Evolutionary conservation across 2,113 vertebrate genomes (phyloP).

Genomic region (Sander vitreus): DNA sequence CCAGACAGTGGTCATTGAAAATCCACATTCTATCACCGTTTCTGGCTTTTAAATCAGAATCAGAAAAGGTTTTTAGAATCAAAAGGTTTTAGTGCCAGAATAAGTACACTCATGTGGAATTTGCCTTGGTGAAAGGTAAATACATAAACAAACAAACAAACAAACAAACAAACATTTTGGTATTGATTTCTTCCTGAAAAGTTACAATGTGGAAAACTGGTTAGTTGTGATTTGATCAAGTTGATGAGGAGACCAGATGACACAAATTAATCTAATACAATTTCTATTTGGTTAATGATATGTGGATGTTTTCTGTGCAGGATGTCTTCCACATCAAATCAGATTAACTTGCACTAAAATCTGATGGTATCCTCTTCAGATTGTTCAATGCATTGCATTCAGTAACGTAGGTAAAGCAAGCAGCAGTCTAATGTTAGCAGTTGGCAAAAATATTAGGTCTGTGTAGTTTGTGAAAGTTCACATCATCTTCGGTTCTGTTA

Average conservation of each 20-base stretch:
- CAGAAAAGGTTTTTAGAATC: too few relatives aligned
- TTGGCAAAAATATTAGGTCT: not conserved
- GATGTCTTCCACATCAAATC: too few relatives aligned
- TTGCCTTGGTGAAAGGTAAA: not conserved
- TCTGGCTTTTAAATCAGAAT: not conserved
- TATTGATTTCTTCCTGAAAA: slow-evolving; percentile 25
- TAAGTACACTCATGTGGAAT: not conserved
- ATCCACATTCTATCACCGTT: not conserved
- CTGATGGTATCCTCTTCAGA: too few relatives aligned
- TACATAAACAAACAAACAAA: too few relatives aligned
- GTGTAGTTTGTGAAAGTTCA: not conserved
- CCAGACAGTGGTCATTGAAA: not conserved
- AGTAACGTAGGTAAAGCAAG: too few relatives aligned
- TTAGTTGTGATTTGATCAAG: slow-evolving; percentile 4
- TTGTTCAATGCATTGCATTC: too few relatives aligned
- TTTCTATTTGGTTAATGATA: too few relatives aligned
- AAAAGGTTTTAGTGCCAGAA: too few relatives aligned
- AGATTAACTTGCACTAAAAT: too few relatives aligned
- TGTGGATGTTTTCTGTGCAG: too few relatives aligned
- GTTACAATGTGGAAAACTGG: not conserved
- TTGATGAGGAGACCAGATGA: not conserved
- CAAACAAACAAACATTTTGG: not conserved
- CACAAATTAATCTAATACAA: too few relatives aligned
- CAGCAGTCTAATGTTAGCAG: too few relatives aligned
- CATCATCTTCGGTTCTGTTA: not conserved